Conservation (phyloP, 2,888 invertebrate species). For the Acrobeloides nanus region DNA sequence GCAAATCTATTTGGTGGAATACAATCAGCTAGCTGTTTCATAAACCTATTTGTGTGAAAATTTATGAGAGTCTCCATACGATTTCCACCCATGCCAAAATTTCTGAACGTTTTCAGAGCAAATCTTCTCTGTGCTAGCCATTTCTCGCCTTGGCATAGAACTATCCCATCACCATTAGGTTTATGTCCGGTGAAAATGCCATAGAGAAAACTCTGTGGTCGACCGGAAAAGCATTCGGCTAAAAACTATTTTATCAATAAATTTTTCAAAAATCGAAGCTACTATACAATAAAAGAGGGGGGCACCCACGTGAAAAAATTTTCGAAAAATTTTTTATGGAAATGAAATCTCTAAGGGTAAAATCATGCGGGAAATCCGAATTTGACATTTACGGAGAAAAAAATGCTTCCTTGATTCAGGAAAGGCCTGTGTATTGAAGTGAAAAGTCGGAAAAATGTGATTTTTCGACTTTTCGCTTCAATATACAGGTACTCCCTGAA, state of each 20-base stretch:
- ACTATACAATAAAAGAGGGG: no score
- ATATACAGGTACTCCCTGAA: no score
- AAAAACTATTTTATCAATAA: conserved; percentile 2
- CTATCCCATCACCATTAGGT: conserved; percentile 42
- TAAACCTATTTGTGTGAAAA: conserved; percentile 19
- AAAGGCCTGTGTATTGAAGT: no score
- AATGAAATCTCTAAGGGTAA: no score
- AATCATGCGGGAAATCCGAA: no score
- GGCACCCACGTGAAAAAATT: no score
- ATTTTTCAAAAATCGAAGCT: not conserved
- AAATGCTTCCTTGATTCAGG: no score
- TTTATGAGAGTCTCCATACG: conserved; percentile 27
- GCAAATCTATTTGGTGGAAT: no score
- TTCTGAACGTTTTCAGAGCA: conserved; percentile 26
- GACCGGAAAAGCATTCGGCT: conserved; percentile 28
- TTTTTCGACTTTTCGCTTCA: no score
- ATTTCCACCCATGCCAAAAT: conserved; percentile 30
- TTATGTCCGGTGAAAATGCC: conserved; percentile 36
- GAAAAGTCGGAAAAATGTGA: no score
- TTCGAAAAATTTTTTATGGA: no score
- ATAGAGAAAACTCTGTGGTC: conserved; percentile 35
- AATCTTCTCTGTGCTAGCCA: conserved; percentile 36
- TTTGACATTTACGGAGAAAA: no score
- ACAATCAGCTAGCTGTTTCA: conserved; percentile 18
- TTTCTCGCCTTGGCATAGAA: conserved; percentile 34